phyloP scores from a whole-genome alignment of 2,113 vertebrate species.

The Ictalurus punctatus region DNA sequence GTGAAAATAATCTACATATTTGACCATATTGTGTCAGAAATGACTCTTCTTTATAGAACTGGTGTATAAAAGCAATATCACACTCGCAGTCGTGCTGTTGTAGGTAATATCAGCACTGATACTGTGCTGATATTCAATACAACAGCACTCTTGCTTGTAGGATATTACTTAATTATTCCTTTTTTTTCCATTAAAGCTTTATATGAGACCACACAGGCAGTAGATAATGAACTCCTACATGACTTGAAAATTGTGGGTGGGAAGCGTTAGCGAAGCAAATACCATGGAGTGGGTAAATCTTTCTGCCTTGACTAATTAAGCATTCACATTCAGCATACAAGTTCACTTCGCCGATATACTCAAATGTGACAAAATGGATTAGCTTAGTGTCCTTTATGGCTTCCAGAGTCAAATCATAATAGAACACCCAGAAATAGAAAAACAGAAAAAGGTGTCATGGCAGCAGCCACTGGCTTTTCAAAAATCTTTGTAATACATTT shows the following conservation, averaged over 20 bases:
- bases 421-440: neutral
- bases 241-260: conserved; percentile 10
- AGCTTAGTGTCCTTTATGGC: neutral
- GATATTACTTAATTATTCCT: conserved; percentile 10
- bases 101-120: neutral
- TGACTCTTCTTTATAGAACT: neutral
- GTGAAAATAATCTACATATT: neutral
- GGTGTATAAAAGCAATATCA: neutral
- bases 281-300: conserved; percentile 10
- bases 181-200: neutral
- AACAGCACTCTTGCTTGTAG: neutral
- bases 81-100: neutral
- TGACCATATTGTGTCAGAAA: neutral
- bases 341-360: neutral
- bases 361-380: neutral
- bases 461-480: no score
- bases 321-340: neutral
- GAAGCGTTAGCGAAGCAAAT: neutral
- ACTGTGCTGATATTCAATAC: conserved; percentile 3
- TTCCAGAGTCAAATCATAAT: neutral
- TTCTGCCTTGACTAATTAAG: conserved; percentile 22
- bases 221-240: conserved; percentile 29
- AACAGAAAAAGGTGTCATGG: neutral
- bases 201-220: neutral
- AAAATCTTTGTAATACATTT: neutral